Percentiles rank a stretch among this genome's conserved stretches.
phyloP scores from a whole-genome alignment of 23 tunicate genomes.

The Pegea sp. region DNA sequence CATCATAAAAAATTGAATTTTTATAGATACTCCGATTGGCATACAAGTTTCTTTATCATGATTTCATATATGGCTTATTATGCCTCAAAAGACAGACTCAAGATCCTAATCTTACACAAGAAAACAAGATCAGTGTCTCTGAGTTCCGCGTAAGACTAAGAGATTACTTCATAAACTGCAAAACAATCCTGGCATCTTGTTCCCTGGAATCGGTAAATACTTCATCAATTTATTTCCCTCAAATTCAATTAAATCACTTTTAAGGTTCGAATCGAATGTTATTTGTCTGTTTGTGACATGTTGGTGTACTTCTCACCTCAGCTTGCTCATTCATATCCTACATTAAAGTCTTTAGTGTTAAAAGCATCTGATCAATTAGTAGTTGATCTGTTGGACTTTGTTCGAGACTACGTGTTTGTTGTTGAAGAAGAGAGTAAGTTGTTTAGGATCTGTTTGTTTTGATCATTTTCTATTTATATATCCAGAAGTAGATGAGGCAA shows the following conservation, averaged over 20 bases:
- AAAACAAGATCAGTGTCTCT: too few species aligned
- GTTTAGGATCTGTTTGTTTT: constrained; percentile 5
- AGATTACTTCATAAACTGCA: constrained; percentile 27
- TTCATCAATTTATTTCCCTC: too few species aligned
- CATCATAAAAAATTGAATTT: too few species aligned
- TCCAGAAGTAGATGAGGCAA: constrained; percentile 58
- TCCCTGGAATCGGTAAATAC: constrained; percentile 40
- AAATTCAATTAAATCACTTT: background rate
- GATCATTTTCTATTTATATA: background rate
- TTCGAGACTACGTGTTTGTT: constrained; percentile 41
- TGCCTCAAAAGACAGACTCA: constrained; percentile 17
- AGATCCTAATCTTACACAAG: background rate
- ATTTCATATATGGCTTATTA: constrained; percentile 27
- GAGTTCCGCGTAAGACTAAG: constrained; percentile 34
- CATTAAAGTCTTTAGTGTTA: constrained; percentile 42
- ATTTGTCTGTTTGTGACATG: constrained; percentile 73
- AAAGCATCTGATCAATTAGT: constrained; percentile 53
- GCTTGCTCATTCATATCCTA: constrained; percentile 51
- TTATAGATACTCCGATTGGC: constrained; percentile 51
- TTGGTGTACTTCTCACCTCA: constrained; percentile 76
- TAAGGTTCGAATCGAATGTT: constrained; percentile 75
- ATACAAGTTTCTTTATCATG: constrained; percentile 43
- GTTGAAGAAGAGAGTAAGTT: constrained; percentile 24
- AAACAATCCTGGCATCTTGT: constrained; percentile 27
- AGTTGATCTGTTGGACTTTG: constrained; percentile 58